A percentile compares a stretch with the other conserved stretches of the same genome.
These are phyloP conservation scores for Rhagoletis pomonella DNA, from an alignment of 1,140 invertebrate genomes.

Conservation along the genomic window DNA sequence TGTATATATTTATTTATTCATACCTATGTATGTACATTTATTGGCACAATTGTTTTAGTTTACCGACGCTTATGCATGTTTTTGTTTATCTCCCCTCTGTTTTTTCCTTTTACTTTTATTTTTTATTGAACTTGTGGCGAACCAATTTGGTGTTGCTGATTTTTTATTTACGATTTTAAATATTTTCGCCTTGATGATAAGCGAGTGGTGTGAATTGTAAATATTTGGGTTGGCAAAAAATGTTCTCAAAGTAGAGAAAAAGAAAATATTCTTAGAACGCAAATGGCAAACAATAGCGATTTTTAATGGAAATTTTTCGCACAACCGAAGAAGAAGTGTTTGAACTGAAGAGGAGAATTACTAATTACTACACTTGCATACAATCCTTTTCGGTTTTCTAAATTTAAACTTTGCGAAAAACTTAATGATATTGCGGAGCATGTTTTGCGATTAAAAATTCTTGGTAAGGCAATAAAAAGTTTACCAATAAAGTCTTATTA, in stretches of 20 bases:
- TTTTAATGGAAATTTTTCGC: not conserved
- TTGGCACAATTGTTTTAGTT: too few species aligned
- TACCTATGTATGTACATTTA: not conserved
- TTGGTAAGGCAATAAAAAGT: not conserved
- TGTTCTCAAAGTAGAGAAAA: not conserved
- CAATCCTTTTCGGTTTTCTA: not conserved
- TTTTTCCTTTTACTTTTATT: not conserved
- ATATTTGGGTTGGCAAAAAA: not conserved
- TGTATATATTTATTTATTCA: not conserved
- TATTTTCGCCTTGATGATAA: not conserved
- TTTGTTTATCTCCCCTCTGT: too few species aligned
- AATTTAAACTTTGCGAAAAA: constrained; percentile 13
- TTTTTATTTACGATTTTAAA: not conserved
- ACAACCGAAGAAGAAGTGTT: not conserved
- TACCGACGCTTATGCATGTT: too few species aligned
- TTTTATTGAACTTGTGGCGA: not conserved
- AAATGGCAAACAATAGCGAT: not conserved
- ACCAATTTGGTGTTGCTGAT: not conserved
- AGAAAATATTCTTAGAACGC: not conserved
- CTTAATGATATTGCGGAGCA: not conserved
- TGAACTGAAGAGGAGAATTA: too few species aligned
- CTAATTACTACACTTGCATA: too few species aligned
- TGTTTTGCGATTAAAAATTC: not conserved
- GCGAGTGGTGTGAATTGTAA: not conserved
- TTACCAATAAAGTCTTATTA: constrained; percentile 25